Conservation (phyloP, 2,797 vertebrate genomes). For the Sternarchorhynchus goeldii region DNA sequence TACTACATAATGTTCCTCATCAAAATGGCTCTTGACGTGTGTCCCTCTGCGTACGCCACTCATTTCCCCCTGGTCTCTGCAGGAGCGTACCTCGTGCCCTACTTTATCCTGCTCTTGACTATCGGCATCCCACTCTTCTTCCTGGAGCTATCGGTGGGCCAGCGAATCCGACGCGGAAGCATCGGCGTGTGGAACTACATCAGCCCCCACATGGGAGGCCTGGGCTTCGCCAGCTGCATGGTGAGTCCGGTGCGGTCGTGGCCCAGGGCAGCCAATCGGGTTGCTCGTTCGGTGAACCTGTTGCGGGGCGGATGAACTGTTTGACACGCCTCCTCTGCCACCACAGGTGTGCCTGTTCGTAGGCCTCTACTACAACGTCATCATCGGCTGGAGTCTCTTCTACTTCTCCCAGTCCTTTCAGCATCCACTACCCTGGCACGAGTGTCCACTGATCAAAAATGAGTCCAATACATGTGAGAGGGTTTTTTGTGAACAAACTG, state of each 20-base stretch:
- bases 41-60: too few relatives aligned
- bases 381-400: constrained; percentile 97
- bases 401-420: constrained; percentile 99
- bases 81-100: constrained; percentile 98
- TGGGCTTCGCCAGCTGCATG: constrained; percentile 95
- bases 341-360: constrained; percentile 93
- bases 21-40: too few relatives aligned
- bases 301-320: neutral
- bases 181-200: constrained; percentile 99
- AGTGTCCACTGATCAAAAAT: constrained; percentile 94
- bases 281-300: neutral
- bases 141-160: constrained; percentile 95
- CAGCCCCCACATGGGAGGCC: constrained; percentile 93
- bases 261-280: neutral
- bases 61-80: neutral
- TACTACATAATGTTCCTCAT: too few relatives aligned
- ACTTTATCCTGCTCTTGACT: constrained; percentile 87
- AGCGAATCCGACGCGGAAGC: constrained; percentile 93
- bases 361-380: constrained; percentile 98
- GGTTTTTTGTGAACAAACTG: neutral
- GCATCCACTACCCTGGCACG: constrained; percentile 93
- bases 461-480: constrained; percentile 85
- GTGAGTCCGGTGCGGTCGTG: constrained; percentile 75
- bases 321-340: constrained; percentile 6
- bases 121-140: constrained; percentile 98